Evolutionary conservation across 2,888 invertebrate genomes (phyloP).

Genomic region (Brenthis hecate): DNA sequence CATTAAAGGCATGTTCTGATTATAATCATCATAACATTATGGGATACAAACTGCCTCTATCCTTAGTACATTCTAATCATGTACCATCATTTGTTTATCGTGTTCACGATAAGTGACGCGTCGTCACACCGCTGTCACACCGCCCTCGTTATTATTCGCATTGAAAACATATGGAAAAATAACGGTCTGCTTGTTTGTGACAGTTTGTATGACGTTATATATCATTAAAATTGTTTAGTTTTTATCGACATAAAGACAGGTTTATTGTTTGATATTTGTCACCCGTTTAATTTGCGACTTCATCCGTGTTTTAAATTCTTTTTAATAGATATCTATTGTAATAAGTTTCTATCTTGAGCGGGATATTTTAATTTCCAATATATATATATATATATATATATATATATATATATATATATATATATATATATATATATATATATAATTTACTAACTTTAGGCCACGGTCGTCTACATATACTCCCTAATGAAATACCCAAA

Average conservation of each 20-base stretch:
- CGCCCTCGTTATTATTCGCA: conserved; percentile 15
- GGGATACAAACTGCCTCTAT: background rate
- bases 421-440: too few species aligned
- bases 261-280: too few species aligned
- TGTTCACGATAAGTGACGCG: conserved; percentile 1
- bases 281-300: too few species aligned
- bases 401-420: too few species aligned
- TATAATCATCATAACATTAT: background rate
- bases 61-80: background rate
- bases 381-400: too few species aligned
- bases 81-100: conserved; percentile 3
- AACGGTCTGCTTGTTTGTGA: conserved; percentile 3
- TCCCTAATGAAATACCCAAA: too few species aligned
- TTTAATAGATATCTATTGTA: too few species aligned
- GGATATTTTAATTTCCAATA: too few species aligned
- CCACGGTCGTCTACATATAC: too few species aligned
- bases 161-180: conserved; percentile 13
- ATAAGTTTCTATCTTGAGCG: too few species aligned
- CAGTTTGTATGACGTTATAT: conserved; percentile 1
- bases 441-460: too few species aligned
- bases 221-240: conserved; percentile 7
- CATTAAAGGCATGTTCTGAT: background rate
- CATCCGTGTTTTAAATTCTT: too few species aligned
- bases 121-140: conserved; percentile 7
- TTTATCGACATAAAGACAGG: background rate